Evolutionary conservation across 2,888 invertebrate species (phyloP).

Genomic region (Willowsia nigromaculata): DNA sequence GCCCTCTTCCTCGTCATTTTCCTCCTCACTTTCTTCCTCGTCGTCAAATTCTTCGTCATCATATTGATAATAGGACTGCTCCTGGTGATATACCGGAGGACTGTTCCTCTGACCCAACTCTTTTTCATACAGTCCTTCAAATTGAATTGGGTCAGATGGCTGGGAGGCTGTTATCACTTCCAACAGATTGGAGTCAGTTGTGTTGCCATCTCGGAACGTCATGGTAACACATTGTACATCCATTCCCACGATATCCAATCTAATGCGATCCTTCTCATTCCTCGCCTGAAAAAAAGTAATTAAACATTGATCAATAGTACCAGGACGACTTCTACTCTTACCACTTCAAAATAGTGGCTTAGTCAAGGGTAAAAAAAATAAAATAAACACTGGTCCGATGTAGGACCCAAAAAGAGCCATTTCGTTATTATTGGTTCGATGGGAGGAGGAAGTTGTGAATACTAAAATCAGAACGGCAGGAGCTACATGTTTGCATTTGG

Average conservation of each 20-base stretch:
- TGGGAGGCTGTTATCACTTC: constrained; percentile 76
- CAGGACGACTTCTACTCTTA: not conserved
- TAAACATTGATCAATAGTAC: constrained; percentile 26
- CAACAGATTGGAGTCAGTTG: constrained; percentile 78
- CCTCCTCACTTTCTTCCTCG: constrained; percentile 51
- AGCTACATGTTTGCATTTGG: constrained; percentile 22
- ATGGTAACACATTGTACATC: constrained; percentile 76
- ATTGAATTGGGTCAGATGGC: constrained; percentile 70
- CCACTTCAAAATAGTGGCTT: not conserved
- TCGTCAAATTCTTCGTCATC: constrained; percentile 63
- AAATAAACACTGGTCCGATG: not conserved
- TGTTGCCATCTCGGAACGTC: constrained; percentile 78
- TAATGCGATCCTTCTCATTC: constrained; percentile 71
- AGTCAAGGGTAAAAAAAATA: not conserved
- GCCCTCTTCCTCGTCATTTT: constrained; percentile 28
- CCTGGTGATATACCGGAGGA: constrained; percentile 35
- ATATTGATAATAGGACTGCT: constrained; percentile 29
- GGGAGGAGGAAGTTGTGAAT: not conserved
- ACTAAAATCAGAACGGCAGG: not conserved
- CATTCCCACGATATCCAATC: constrained; percentile 75
- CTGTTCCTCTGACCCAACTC: constrained; percentile 48
- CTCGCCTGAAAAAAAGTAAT: constrained; percentile 73
- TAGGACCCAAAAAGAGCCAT: not conserved
- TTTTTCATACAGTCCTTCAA: constrained; percentile 66
- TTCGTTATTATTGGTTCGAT: not conserved